Base-by-base conservation (phyloP, 2,888 invertebrate species). In the Brachyptera putata region DNA sequence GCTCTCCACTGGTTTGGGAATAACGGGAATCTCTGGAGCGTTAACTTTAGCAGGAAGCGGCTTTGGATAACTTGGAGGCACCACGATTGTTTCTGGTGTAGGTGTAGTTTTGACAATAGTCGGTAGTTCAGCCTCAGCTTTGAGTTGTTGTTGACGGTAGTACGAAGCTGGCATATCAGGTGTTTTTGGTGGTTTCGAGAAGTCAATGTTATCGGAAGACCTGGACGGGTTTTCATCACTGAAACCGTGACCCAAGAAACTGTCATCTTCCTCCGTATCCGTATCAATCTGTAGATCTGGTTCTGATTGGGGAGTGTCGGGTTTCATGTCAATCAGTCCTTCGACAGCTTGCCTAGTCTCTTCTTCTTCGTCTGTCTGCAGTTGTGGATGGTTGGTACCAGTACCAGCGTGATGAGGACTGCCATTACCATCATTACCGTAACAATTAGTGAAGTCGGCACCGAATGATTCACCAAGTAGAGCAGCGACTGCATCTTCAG, bases 401-500 rank as follows among this genome's bases (percentile, higher is more conserved):
- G 14, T 0, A 46, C 21, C 36, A 7, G 53, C 36, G 16, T 24
- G 25, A 4, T 30, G 53, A 2, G 63, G 63, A 26, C 63, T 61
- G 18, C 55, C 57, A 16, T 50, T 56, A 3, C 81, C 80, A 69
- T 80, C 80, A n/a, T n/a, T n/a, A n/a, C n/a, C n/a, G 65, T 79
- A 80, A 67, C 79, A 79, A 68, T 78, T 80, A 39, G 77, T 76
- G 72, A 84, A 85, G 11, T 76, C 71, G 59, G 83, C 86, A 1
- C 89, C 87, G 70, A 93, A 91, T 66, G 91, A 91, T 74, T 92
- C 92, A 24, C 90, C 91, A 58, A 94, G 75, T 25, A 94, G 76
- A 1, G 93, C 92, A 7, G 92, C 92, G 0, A 94, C 93, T 0
- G 94, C 94, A 73, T 92, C 92, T 74, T 91, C 93, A 0, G 93